A percentile compares a stretch with the other conserved stretches of the same genome.
Evolutionary conservation across 2,113 vertebrate species (phyloP).

Genomic region (Dermatemys mawii): DNA sequence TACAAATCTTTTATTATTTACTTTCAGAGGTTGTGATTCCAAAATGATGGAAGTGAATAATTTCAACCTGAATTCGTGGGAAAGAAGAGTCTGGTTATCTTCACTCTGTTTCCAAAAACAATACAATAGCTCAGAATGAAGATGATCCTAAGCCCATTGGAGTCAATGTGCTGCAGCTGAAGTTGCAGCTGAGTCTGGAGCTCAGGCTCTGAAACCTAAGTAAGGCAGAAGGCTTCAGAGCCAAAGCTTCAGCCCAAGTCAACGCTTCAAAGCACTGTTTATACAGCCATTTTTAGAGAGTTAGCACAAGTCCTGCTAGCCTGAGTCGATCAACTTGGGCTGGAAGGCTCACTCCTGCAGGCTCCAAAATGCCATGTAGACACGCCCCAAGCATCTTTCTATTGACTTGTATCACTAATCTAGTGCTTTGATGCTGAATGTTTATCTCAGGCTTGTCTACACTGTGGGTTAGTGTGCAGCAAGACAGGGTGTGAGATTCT

Average conservation of each 20-base stretch:
- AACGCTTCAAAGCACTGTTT: too few species aligned
- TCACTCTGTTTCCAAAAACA: neutral
- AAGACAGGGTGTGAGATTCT: neutral
- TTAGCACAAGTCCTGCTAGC: too few species aligned
- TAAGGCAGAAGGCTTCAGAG: too few species aligned
- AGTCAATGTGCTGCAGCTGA: too few species aligned
- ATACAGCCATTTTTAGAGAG: too few species aligned
- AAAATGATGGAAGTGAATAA: neutral
- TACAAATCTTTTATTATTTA: neutral
- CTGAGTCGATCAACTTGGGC: too few species aligned
- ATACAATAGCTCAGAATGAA: neutral
- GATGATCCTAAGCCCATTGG: neutral
- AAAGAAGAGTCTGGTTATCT: neutral
- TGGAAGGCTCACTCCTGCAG: too few species aligned
- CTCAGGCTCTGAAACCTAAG: too few species aligned
- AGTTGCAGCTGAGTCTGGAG: too few species aligned
- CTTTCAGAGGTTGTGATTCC: neutral
- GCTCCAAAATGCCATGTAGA: neutral
- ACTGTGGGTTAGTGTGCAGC: neutral
- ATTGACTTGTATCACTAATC: conserved; percentile 1
- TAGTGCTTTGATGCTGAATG: neutral
- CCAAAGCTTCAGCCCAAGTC: too few species aligned
- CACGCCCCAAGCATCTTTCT: neutral
- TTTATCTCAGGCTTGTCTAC: neutral
- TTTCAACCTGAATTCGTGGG: neutral